Evolutionary conservation across 92 coral and sea anemone species (phyloP), one percentile per base, ranked within the genome.

Genomic region (Actinernus sp.): DNA sequence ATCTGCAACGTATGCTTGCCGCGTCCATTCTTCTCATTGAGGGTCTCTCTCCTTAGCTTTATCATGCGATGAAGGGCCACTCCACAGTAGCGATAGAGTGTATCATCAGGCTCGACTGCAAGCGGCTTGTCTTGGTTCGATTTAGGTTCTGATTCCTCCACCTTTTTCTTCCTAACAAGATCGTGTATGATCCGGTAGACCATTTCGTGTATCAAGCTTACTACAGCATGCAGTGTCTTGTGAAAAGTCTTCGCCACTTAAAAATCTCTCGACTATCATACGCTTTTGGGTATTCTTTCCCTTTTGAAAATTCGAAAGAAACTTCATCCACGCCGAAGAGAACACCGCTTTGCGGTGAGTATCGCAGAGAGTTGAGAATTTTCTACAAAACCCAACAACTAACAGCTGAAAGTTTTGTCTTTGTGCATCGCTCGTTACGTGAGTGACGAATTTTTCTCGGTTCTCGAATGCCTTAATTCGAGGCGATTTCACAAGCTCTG

Each of bases 321-420:
- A 33, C 55, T 73, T 73, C 81, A 73, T 73, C 63, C 81, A 73
- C 6, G 67, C 66, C 12, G 44, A 48, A 10, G 68, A 65, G 33
- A 72, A 72, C 26, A 37, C 55, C 37, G 63, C 39, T 43, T 73
- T 54, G 43, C 58, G 30, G 4, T 50, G 44, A 33, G 31, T 31
- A 40, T 22, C 25, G 9, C 25, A 43, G 16, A 61, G 34, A 14
- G 0, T 26, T 28, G 63, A 61, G 38, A 73, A 73, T 43, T 61
- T 73, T 7, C 71, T 38, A 49, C 81, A 73, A 37, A 73, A 73
- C 24, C 72, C 81, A 19, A 39, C 38, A 31, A 62, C 61, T 31
- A 73, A 12, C 13, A 73, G 36, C 31, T 61, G 50, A 23, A 70
- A 58, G 18, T 70, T 38, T 25, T 50, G 8, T 24, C 27, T 29